Evolutionary conservation across 2,797 vertebrate genomes (phyloP), one percentile per base, ranked within the genome.

Genomic region (Aselliscus stoliczkanus): DNA sequence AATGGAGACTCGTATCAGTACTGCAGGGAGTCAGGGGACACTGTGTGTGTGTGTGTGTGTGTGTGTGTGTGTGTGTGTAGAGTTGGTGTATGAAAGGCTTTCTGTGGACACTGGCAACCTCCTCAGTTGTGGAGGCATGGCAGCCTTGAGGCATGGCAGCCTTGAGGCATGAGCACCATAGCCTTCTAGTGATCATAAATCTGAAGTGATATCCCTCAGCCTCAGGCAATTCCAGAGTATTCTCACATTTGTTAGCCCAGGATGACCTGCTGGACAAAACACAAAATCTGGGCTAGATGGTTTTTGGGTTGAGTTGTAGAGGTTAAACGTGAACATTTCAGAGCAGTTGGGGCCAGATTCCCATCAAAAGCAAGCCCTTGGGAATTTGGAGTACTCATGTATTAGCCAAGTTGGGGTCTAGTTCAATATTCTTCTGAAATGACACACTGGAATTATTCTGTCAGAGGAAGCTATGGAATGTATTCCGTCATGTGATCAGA

Each of bases 391-490:
- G 91, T 75, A 56, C 91, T 97, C 88, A 79, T 92, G 58, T 70
- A 80, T 96, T 94, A 87, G 97, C 96, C 97, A 96, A 97, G 86
- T 94, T 88, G 84, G 81, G 95, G 96, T 93, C 96, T 93, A 95
- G 96, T 96, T 96, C 96, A 96, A 50, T 97, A 93, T 96, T 97
- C 92, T 94, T 96, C 94, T 90, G 91, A 94, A 96, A 91, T 95
- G 96, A 96, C 97, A 97, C 93, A 97, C 64, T 96, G 97, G 96
- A 96, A 94, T 96, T 90, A 96, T 96, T 94, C 93, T 88, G 94
- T 94, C 96, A 93, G 95, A 81, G 72, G 84, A 69, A 89, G 76
- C 95, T 90, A 27, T 90, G 97, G 96, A 97, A 97, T 96, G 94
- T 81, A 87, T 65, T 73, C 60, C 17, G 84, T 58, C 76, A 83